Evolutionary conservation across 1,140 invertebrate species (phyloP).

Genomic region (Cataglyphis hispanica): DNA sequence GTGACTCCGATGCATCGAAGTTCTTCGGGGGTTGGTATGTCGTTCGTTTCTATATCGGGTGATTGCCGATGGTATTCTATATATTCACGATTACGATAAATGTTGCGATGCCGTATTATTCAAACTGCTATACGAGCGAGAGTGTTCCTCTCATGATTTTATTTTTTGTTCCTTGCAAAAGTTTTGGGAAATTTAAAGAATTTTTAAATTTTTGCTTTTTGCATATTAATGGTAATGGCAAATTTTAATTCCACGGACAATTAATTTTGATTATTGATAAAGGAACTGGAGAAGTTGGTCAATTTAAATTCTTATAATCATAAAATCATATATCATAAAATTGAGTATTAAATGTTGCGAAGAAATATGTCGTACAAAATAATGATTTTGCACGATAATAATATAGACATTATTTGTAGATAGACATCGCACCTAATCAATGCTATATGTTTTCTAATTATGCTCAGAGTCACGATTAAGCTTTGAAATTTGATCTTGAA

Average conservation of each 20-base stretch:
- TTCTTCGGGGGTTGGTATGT: conserved; percentile 53
- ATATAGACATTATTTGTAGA: not conserved
- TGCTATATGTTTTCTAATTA: not conserved
- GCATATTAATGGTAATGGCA: not conserved
- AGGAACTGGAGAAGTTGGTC: no score
- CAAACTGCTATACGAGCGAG: not conserved
- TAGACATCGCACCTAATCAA: no score
- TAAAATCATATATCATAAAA: not conserved
- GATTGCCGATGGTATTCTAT: not conserved
- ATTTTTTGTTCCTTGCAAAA: not conserved
- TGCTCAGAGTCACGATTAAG: not conserved
- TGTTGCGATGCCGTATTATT: not conserved
- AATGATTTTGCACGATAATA: not conserved
- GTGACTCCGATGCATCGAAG: conserved; percentile 39
- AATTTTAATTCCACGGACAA: not conserved
- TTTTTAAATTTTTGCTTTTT: not conserved
- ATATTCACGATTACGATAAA: conserved; percentile 9
- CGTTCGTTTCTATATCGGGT: not conserved
- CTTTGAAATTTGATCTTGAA: not conserved
- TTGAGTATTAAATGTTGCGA: not conserved
- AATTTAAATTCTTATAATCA: not conserved
- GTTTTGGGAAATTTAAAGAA: not conserved
- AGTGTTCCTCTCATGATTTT: not conserved
- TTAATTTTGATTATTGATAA: no score
- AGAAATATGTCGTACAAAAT: not conserved